phyloP scores from a whole-genome alignment of 2,888 invertebrate genomes.

The Laspeyria flexula region DNA sequence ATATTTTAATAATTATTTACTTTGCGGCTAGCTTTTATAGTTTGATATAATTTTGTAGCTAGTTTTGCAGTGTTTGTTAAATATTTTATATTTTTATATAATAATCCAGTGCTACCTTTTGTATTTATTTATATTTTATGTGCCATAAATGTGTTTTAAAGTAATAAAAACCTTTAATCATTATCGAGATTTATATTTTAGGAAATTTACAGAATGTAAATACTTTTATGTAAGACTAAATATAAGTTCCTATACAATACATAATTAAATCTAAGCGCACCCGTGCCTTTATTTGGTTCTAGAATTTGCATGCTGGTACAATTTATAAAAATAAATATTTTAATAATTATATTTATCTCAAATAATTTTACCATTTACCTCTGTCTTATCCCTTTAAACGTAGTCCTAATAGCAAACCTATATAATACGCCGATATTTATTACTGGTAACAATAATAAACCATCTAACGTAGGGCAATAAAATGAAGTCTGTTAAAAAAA shows the following conservation, averaged over 20 bases:
- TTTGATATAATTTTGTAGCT: background rate
- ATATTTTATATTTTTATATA: background rate
- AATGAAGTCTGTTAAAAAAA: too few relatives aligned
- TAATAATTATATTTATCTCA: background rate
- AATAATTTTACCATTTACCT: too few relatives aligned
- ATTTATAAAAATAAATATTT: background rate
- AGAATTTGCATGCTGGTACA: constrained; percentile 36
- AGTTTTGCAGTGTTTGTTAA: background rate
- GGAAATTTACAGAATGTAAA: constrained; percentile 45
- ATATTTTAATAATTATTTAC: background rate
- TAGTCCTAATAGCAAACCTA: too few relatives aligned
- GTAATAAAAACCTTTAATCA: background rate
- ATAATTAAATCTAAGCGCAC: constrained; percentile 10
- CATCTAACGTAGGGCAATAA: too few relatives aligned
- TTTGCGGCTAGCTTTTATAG: background rate
- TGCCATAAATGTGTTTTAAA: background rate
- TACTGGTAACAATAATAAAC: too few relatives aligned
- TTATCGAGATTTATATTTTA: constrained; percentile 5
- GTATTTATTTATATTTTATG: background rate
- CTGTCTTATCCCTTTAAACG: too few relatives aligned
- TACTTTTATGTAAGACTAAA: constrained; percentile 33
- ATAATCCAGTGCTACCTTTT: background rate
- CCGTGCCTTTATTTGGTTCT: background rate
- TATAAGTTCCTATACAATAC: constrained; percentile 33
- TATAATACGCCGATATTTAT: too few relatives aligned